phyloP scores from a whole-genome alignment of 2,797 vertebrate genomes.

The Tympanoctomys barrerae region DNA sequence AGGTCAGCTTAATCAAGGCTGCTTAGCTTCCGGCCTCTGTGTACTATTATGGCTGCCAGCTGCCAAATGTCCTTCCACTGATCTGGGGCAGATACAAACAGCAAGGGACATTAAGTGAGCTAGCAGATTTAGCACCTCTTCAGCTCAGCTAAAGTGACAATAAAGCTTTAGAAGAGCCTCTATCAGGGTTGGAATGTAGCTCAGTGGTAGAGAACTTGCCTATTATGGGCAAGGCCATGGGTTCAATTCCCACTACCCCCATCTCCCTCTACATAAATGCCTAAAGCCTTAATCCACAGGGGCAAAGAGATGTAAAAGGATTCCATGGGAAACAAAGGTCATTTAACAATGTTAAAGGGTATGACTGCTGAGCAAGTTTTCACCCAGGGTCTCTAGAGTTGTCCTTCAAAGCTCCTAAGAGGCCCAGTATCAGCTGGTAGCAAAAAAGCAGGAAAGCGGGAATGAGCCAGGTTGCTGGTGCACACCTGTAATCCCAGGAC shows the following conservation, averaged over 20 bases:
- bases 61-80: background rate
- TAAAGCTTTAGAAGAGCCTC: background rate
- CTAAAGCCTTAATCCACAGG: background rate
- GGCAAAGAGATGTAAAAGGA: background rate
- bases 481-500: background rate
- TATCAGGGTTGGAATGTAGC: background rate
- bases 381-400: background rate
- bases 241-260: background rate
- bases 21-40: background rate
- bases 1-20: background rate
- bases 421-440: background rate
- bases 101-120: background rate
- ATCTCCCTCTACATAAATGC: background rate
- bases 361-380: background rate
- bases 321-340: background rate
- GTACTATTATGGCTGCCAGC: background rate
- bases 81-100: background rate
- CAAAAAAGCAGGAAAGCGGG: background rate
- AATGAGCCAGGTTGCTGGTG: background rate
- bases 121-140: background rate
- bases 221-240: background rate
- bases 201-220: background rate
- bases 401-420: background rate
- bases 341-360: background rate
- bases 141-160: background rate